A percentile compares a stretch with the other conserved stretches of the same genome.
phyloP scores from a whole-genome alignment of 1,140 invertebrate genomes.

The Anthonomus grandis region DNA sequence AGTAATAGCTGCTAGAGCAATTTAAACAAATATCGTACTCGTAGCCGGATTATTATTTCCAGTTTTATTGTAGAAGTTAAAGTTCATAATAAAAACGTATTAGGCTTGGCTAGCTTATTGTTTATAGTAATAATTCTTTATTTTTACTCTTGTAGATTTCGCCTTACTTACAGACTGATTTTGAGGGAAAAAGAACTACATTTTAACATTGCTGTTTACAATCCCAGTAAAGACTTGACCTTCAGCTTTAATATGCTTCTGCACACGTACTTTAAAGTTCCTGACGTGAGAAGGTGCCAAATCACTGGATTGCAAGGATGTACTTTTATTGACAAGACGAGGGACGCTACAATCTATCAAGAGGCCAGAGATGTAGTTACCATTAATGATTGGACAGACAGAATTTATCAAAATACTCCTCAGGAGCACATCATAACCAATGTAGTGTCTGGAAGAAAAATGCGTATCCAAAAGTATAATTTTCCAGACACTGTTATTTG shows the following conservation, averaged over 20 bases:
- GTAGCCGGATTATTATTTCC: too few species aligned
- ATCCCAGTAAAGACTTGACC: constrained; percentile 83
- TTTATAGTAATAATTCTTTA: neutral
- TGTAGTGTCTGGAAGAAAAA: constrained; percentile 85
- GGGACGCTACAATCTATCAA: constrained; percentile 77
- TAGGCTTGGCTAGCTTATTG: too few species aligned
- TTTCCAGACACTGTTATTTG: constrained; percentile 93
- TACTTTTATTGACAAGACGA: constrained; percentile 90
- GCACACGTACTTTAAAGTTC: constrained; percentile 94
- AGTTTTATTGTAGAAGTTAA: too few species aligned
- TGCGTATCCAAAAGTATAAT: constrained; percentile 90
- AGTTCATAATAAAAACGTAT: too few species aligned
- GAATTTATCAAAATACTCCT: constrained; percentile 89
- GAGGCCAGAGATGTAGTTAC: constrained; percentile 86
- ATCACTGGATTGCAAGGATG: constrained; percentile 88
- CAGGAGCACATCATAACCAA: constrained; percentile 91
- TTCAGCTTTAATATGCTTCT: constrained; percentile 91
- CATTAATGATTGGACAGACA: constrained; percentile 87
- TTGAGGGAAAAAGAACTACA: constrained; percentile 87
- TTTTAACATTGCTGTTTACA: constrained; percentile 88
- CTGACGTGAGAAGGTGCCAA: constrained; percentile 85
- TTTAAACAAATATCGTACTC: too few species aligned
- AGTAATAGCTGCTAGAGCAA: too few species aligned
- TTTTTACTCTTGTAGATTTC: constrained; percentile 59
- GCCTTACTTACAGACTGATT: constrained; percentile 82